Conservation (phyloP, 2,797 vertebrate species). For the Anableps anableps region DNA sequence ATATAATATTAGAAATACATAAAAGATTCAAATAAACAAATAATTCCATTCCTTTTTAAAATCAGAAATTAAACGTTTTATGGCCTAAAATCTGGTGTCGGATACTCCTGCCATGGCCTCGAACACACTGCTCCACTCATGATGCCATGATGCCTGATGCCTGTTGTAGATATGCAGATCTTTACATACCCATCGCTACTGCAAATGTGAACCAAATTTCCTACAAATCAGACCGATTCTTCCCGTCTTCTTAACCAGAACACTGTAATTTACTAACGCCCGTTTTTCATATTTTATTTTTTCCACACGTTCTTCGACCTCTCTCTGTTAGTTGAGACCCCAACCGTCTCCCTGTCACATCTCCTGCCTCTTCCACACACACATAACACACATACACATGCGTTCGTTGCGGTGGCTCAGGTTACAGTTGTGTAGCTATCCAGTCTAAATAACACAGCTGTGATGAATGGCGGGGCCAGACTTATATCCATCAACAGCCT, state of each 20-base stretch:
- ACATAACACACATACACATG: constrained; percentile 36
- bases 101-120: neutral
- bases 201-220: neutral
- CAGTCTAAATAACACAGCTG: constrained; percentile 99
- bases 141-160: neutral
- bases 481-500: constrained; percentile 96
- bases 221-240: neutral
- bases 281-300: neutral
- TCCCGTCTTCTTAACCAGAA: neutral
- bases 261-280: neutral
- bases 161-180: neutral
- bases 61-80: too few species aligned
- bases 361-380: constrained; percentile 47
- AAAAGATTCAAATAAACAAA: too few species aligned
- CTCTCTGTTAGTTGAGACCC: constrained; percentile 30
- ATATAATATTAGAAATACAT: too few species aligned
- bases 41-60: too few species aligned
- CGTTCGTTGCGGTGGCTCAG: constrained; percentile 78
- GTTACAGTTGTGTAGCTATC: constrained; percentile 96
- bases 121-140: neutral
- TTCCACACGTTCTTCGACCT: neutral
- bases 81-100: too few species aligned
- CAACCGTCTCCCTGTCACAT: constrained; percentile 19
- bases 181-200: neutral
- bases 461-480: constrained; percentile 97